Conservation (phyloP, 2,113 vertebrate genomes). For the Entelurus aequoreus region DNA sequence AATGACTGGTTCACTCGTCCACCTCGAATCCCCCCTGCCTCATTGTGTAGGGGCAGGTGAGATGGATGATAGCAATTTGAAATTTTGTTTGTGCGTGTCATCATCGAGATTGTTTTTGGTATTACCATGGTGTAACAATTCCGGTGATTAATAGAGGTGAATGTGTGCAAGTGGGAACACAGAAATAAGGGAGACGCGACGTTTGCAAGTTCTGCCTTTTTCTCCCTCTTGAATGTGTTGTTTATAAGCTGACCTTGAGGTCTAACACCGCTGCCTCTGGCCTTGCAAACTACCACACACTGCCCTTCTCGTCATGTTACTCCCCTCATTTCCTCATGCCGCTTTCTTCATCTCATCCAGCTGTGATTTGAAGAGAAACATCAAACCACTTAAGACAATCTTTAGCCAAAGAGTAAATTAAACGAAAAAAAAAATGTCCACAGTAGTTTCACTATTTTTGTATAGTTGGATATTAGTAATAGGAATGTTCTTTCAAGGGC, state of each 20-base stretch:
- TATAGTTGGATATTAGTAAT: conserved; percentile 20
- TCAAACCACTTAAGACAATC: conserved; percentile 35
- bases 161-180: conserved; percentile 18
- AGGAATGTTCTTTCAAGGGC: conserved; percentile 30
- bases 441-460: conserved; percentile 44
- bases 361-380: conserved; percentile 53
- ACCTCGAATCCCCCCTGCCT: conserved; percentile 4
- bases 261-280: conserved; percentile 35
- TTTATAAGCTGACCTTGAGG: conserved; percentile 61
- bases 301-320: conserved; percentile 48
- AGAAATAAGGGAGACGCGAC: conserved; percentile 16
- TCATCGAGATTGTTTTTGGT: conserved; percentile 72
- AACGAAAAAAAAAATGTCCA: conserved; percentile 59
- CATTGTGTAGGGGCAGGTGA: conserved; percentile 61
- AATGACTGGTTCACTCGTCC: conserved; percentile 33
- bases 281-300: conserved; percentile 32
- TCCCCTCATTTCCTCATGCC: conserved; percentile 44
- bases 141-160: conserved; percentile 65
- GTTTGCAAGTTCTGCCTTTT: conserved; percentile 28
- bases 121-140: conserved; percentile 64
- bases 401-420: conserved; percentile 39
- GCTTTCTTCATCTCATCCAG: conserved; percentile 43
- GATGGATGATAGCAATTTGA: conserved; percentile 75
- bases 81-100: conserved; percentile 73
- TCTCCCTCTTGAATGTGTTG: conserved; percentile 43